Conservation (phyloP, 2,797 vertebrate species). For the Silurus lanzhouensis region DNA sequence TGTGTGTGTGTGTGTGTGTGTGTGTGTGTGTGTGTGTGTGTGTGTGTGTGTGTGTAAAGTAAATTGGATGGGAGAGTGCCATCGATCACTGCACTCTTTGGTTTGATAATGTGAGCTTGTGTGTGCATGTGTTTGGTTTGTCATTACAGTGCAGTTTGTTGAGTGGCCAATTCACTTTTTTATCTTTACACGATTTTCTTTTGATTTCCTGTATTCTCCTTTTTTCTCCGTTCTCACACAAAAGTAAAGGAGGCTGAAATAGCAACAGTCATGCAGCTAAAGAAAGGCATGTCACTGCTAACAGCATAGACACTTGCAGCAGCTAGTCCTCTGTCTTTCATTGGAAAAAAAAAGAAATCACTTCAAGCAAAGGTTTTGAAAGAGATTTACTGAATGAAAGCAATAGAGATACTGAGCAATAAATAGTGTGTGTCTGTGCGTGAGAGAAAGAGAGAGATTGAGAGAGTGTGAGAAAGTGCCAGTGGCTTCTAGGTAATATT, state of each 20-base stretch:
- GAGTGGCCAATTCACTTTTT: conserved; percentile 39
- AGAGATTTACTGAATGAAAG: conserved; percentile 10
- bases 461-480: background rate
- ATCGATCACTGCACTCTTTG: conserved; percentile 51
- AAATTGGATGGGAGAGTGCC: conserved; percentile 27
- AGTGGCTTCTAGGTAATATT: background rate
- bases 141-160: conserved; percentile 36
- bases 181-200: background rate
- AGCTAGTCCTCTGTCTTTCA: background rate
- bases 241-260: background rate
- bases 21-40: background rate
- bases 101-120: conserved; percentile 38
- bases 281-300: background rate
- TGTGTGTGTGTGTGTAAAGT: conserved; percentile 30
- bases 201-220: background rate
- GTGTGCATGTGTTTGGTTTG: conserved; percentile 33
- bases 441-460: background rate
- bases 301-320: background rate
- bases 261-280: conserved; percentile 7
- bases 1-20: background rate
- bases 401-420: background rate
- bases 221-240: background rate
- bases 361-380: conserved; percentile 16
- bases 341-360: background rate
- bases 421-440: background rate